Evolutionary conservation across 2,113 vertebrate species (phyloP).

Genomic region (Equus quagga): DNA sequence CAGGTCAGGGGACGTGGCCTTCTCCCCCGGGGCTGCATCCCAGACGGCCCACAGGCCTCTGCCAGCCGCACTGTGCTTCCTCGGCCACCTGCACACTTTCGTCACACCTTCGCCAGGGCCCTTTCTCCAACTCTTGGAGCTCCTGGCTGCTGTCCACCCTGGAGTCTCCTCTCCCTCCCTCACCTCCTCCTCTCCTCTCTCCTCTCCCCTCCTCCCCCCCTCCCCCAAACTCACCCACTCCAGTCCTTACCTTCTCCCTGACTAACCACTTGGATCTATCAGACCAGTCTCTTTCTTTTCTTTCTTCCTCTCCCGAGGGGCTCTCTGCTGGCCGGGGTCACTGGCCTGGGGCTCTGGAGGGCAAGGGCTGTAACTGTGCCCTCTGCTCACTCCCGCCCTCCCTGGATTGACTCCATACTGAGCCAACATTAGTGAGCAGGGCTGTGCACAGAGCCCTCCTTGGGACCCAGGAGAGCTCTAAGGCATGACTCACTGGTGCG

Average conservation of each 20-base stretch:
- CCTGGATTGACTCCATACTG: not conserved
- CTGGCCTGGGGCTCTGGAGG: no score
- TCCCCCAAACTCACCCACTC: no score
- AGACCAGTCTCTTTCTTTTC: not conserved
- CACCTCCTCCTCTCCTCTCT: no score
- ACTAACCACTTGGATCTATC: accelerated
- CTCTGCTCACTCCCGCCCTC: not conserved
- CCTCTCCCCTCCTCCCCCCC: no score
- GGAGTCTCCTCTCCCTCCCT: no score
- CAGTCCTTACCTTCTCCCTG: no score
- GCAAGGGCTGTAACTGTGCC: no score
- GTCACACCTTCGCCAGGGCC: not conserved
- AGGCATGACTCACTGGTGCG: accelerated
- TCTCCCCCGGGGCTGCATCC: not conserved
- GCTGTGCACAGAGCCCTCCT: not conserved
- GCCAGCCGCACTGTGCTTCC: not conserved
- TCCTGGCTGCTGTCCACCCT: not conserved
- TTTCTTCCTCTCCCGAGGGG: no score
- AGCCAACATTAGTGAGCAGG: accelerated
- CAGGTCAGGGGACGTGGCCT: accelerated
- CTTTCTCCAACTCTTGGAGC: not conserved
- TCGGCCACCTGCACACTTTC: not conserved
- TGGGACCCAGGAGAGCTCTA: no score
- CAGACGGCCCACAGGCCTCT: not conserved
- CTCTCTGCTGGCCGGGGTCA: no score